Percentiles rank a stretch among this genome's conserved stretches.
These are phyloP conservation scores for Sarcophaga peregrina DNA, from an alignment of 1,140 invertebrate genomes.

Conservation along the genomic window DNA sequence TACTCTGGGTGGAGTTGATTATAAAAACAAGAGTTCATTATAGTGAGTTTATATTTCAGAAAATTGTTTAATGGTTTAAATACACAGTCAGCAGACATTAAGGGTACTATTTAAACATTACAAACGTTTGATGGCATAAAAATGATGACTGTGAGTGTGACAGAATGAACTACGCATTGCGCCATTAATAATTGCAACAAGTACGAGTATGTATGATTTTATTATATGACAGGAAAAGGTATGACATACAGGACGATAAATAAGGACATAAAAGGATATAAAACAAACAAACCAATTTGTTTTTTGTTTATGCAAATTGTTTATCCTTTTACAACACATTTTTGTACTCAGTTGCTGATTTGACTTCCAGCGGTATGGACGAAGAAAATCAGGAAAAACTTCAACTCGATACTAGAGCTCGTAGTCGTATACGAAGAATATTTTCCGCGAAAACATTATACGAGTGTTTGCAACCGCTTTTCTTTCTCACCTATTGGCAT, in stretches of 20 bases:
- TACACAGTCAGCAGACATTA: neutral
- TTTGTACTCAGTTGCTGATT: slow-evolving; percentile 13
- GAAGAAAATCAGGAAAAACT: slow-evolving; percentile 10
- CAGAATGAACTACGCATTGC: neutral
- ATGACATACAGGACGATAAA: neutral
- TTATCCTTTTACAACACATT: neutral
- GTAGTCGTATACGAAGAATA: slow-evolving; percentile 49
- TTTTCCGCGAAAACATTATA: slow-evolving; percentile 58
- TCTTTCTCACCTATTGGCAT: slow-evolving; percentile 54
- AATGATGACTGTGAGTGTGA: too few species aligned
- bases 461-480: slow-evolving; percentile 57
- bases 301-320: slow-evolving; percentile 16
- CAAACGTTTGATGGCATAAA: too few species aligned
- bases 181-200: neutral
- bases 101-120: slow-evolving; percentile 6
- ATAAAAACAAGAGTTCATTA: neutral
- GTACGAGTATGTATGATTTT: neutral
- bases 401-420: slow-evolving; percentile 22
- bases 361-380: slow-evolving; percentile 37
- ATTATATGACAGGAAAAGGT: neutral
- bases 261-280: neutral
- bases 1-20: too few species aligned
- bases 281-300: neutral
- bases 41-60: slow-evolving; percentile 1
- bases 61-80: neutral